Percentiles rank a stretch among this genome's conserved stretches.
phyloP scores from a whole-genome alignment of 2,113 vertebrate species.

The Coptodon bakossiorum region DNA sequence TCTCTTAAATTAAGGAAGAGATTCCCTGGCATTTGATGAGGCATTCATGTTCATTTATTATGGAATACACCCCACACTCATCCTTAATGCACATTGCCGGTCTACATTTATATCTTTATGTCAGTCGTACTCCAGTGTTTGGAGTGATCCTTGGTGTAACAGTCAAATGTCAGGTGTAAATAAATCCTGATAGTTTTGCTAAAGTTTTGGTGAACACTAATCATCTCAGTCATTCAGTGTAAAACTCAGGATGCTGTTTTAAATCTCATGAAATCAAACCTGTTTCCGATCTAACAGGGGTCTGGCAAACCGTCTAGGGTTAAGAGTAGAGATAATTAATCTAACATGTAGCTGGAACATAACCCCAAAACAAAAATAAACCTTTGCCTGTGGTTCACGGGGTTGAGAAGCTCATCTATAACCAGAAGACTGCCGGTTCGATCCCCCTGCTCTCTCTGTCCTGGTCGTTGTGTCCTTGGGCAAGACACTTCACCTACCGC shows the following conservation, averaged over 20 bases:
- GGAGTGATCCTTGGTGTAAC: background rate
- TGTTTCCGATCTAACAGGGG: background rate
- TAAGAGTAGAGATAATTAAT: background rate
- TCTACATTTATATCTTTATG: background rate
- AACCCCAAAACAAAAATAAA: background rate
- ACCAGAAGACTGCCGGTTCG: too few relatives aligned
- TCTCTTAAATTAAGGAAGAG: background rate
- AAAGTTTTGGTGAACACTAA: background rate
- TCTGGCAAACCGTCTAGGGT: background rate
- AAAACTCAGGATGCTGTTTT: background rate
- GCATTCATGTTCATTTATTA: background rate
- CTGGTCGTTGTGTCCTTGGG: too few relatives aligned
- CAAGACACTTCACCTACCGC: too few relatives aligned
- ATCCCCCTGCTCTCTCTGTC: too few relatives aligned
- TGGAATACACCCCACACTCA: background rate
- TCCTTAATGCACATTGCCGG: background rate
- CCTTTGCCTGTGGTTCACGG: background rate
- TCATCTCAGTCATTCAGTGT: background rate
- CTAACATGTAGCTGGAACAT: background rate
- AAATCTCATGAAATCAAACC: background rate
- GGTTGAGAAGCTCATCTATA: too few relatives aligned
- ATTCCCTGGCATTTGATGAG: background rate
- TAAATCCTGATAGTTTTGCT: background rate
- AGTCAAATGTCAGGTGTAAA: background rate
- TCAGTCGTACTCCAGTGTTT: background rate